Evolutionary conservation across 1,140 invertebrate species (phyloP), one percentile per base, ranked within the genome.

Genomic region (Notospermus geniculatus): DNA sequence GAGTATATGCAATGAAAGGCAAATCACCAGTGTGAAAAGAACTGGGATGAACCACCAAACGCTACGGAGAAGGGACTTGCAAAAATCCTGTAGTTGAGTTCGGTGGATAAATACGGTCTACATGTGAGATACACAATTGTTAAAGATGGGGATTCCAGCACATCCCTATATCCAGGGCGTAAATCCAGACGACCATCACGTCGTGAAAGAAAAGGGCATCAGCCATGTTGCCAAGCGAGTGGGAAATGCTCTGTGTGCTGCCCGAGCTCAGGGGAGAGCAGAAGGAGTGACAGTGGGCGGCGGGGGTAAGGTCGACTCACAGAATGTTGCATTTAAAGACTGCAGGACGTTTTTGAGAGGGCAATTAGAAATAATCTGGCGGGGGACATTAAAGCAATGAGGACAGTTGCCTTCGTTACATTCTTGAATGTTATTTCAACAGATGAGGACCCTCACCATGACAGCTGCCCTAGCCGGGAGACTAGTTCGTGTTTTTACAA

Each of bases 381-480:
- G 15, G n/a, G n/a, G 4, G 32, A 15, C 15, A 9, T 27, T 19
- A n/a, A 50, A 9, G 25, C 19, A 4, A 50, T 50, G 46, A 50
- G 46, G 25, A 27, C 5, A 50, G 46, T n/a, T 23, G n/a, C n/a
- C 4, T 50, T 5, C 9, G 46, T n/a, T n/a, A 7, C 19, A 4
- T 27, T 50, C 19, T n/a, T 50, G n/a, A 4, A 50, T 27, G n/a
- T 9, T 7, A 27, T 27, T 7, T 23, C 19, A 9, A 50, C 46
- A 50, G 46, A 50, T 50, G 46, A 50, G 4, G 46, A 50, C 46
- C 46, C 46, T n/a, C 46, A 50, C 25, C 46, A 50, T 27, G 25
- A 9, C 4, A 23, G 46, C 4, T 50, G 46, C n/a, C 46, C 46
- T 9, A 23, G 5, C 9, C 5, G 46, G n/a, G 46, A 19, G 4